phyloP scores from a whole-genome alignment of 2,888 invertebrate genomes.

The Spisula solida region DNA sequence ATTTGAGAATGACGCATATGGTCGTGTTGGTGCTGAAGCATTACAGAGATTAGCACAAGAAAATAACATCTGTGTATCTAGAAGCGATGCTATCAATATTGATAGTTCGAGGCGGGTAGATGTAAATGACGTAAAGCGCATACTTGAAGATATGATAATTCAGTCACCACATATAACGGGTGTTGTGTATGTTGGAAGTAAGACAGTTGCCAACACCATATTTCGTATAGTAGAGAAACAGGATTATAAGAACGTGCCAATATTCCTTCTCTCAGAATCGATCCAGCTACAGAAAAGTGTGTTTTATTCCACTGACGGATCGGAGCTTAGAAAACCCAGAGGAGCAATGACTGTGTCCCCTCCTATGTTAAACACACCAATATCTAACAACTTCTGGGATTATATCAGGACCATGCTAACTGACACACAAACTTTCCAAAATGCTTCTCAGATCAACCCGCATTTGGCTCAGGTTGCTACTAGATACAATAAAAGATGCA shows the following conservation, averaged over 20 bases:
- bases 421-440: slow-evolving; percentile 31
- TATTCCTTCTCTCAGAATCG: slow-evolving; percentile 56
- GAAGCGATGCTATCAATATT: slow-evolving; percentile 34
- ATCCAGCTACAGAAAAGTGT: slow-evolving; percentile 31
- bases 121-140: not conserved
- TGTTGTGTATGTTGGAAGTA: slow-evolving; percentile 59
- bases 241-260: slow-evolving; percentile 38
- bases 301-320: slow-evolving; percentile 25
- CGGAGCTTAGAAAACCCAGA: slow-evolving; percentile 33
- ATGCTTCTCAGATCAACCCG: slow-evolving; percentile 46
- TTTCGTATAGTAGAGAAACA: slow-evolving; percentile 38
- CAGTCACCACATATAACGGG: slow-evolving; percentile 53
- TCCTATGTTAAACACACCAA: not conserved
- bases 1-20: slow-evolving; percentile 64
- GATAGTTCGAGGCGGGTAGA: slow-evolving; percentile 12
- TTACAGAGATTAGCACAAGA: slow-evolving; percentile 25
- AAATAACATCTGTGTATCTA: slow-evolving; percentile 62
- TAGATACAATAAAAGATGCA: slow-evolving; percentile 28
- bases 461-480: slow-evolving; percentile 55
- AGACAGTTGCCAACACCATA: slow-evolving; percentile 43
- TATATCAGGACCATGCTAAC: slow-evolving; percentile 23
- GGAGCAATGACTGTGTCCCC: slow-evolving; percentile 52
- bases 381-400: slow-evolving; percentile 49
- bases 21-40: slow-evolving; percentile 45
- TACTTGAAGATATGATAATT: slow-evolving; percentile 28